A percentile compares a stretch with the other conserved stretches of the same genome.
These are phyloP conservation scores for Chamaea fasciata DNA, from an alignment of 2,113 vertebrate genomes.

Conservation along the genomic window DNA sequence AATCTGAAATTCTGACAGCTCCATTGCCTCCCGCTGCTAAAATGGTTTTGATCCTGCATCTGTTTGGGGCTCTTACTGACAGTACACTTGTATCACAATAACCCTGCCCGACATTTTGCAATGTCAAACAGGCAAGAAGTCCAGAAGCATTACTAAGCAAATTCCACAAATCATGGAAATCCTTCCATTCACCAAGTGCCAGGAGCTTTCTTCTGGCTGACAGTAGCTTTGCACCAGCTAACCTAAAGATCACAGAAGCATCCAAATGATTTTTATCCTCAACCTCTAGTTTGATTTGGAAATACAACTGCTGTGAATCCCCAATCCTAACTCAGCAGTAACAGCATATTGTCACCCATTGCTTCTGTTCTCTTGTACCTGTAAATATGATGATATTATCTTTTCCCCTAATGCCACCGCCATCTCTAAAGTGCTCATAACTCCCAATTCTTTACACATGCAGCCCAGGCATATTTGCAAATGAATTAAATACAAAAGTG, in stretches of 20 bases:
- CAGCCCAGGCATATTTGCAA: not conserved
- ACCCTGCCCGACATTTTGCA: not conserved
- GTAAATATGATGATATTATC: not conserved
- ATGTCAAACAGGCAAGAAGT: not conserved
- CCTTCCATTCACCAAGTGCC: not conserved
- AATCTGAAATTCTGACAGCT: not conserved
- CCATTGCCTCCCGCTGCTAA: not conserved
- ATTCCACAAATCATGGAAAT: not conserved
- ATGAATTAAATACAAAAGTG: slow-evolving; percentile 12
- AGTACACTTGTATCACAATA: not conserved
- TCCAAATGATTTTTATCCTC: not conserved
- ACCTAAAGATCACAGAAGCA: not conserved
- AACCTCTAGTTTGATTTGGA: not conserved
- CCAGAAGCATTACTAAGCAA: not conserved
- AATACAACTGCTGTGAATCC: not conserved
- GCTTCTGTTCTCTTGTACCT: not conserved
- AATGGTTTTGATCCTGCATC: not conserved
- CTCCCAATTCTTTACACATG: not conserved
- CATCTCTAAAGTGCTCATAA: not conserved
- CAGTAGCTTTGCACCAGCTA: not conserved
- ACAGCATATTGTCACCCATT: not conserved
- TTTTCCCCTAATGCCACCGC: not conserved
- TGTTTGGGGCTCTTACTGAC: not conserved
- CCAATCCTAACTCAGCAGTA: not conserved
- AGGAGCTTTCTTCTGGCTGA: not conserved